phyloP scores from a whole-genome alignment of 64 coral and sea anemone genomes.

The Montipora capricornis region DNA sequence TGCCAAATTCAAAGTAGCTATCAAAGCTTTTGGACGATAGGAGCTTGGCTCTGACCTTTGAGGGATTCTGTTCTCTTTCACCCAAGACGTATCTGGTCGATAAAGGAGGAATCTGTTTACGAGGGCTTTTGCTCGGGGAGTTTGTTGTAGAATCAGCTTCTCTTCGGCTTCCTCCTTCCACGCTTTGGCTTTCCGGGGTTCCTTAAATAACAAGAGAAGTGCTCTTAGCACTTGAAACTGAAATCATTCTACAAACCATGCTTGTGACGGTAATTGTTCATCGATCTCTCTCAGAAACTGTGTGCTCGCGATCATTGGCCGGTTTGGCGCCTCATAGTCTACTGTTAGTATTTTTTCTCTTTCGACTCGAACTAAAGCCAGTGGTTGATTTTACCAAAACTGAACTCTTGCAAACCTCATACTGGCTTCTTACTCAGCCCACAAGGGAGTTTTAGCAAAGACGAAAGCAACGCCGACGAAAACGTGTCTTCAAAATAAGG shows the following conservation, averaged over 20 bases:
- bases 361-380: too few species aligned
- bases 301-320: too few species aligned
- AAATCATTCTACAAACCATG: neutral
- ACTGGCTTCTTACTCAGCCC: too few species aligned
- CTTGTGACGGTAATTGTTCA: too few species aligned
- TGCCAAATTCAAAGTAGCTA: slow-evolving; percentile 49
- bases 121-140: slow-evolving; percentile 41
- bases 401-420: too few species aligned
- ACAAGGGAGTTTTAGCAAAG: too few species aligned
- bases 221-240: neutral
- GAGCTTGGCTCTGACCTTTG: slow-evolving; percentile 1
- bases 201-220: neutral
- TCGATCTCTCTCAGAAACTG: too few species aligned
- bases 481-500: accelerated
- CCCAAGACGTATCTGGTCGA: slow-evolving; percentile 85
- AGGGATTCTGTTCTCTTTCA: slow-evolving; percentile 64
- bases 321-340: too few species aligned
- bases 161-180: slow-evolving; percentile 10
- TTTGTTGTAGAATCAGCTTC: neutral
- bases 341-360: too few species aligned
- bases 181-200: slow-evolving; percentile 32
- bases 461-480: too few species aligned
- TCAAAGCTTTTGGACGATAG: neutral
- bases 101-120: slow-evolving; percentile 66
- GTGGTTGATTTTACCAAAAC: too few species aligned